A percentile compares a stretch with the other conserved stretches of the same genome.
These are phyloP conservation scores for Triplophysa dalaica DNA, from an alignment of 2,113 vertebrate species.

Conservation along the genomic window DNA sequence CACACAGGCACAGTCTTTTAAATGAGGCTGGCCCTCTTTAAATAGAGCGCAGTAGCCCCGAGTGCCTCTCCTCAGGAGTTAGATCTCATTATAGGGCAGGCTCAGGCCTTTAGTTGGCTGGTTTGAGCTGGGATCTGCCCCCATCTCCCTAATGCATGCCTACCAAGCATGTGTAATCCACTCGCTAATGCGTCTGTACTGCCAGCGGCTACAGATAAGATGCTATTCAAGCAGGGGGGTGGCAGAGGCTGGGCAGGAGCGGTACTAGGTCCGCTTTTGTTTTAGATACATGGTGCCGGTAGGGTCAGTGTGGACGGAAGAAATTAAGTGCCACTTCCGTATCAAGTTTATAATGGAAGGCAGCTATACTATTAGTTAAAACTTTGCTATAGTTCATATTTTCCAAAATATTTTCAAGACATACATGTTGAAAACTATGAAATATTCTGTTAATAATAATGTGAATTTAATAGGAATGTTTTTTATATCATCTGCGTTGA, in stretches of 20 bases:
- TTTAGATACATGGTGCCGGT: conserved; percentile 45
- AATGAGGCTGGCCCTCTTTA: conserved; percentile 64
- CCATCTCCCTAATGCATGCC: conserved; percentile 70
- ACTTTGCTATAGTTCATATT: too few relatives aligned
- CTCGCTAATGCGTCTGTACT: conserved; percentile 64
- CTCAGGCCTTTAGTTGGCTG: conserved; percentile 68
- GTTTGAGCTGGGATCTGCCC: conserved; percentile 65
- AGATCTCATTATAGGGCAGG: conserved; percentile 74
- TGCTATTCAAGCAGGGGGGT: conserved; percentile 50
- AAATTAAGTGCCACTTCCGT: conserved; percentile 43
- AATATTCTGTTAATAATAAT: too few relatives aligned
- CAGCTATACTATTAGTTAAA: too few relatives aligned
- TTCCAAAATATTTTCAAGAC: too few relatives aligned
- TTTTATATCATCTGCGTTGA: too few relatives aligned
- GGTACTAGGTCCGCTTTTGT: conserved; percentile 49
- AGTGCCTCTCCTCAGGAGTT: conserved; percentile 69
- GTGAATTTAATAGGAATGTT: too few relatives aligned
- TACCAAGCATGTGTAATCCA: conserved; percentile 77
- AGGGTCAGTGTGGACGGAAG: conserved; percentile 19
- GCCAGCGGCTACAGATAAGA: conserved; percentile 60
- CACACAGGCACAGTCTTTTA: conserved; percentile 64
- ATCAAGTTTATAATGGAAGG: conserved; percentile 32
- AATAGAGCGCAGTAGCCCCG: conserved; percentile 63
- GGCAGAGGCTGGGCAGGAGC: conserved; percentile 10
- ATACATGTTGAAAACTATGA: too few relatives aligned